phyloP scores from a whole-genome alignment of 2,888 invertebrate genomes.

The Drosophila anceps region DNA sequence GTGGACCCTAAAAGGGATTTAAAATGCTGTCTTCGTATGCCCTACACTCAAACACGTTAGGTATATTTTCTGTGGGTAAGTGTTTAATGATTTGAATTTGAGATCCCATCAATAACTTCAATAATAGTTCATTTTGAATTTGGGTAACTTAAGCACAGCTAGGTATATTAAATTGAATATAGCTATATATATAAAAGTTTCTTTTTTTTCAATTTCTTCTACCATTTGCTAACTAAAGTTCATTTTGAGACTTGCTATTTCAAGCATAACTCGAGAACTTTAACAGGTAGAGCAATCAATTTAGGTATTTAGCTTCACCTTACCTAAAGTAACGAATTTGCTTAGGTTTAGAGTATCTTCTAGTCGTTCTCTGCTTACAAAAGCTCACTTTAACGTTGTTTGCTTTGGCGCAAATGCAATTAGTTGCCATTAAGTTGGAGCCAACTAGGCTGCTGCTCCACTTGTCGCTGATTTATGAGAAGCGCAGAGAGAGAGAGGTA shows the following conservation, averaged over 20 bases:
- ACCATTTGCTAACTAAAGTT: neutral
- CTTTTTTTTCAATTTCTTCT: no score
- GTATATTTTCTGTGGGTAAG: neutral
- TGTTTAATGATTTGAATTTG: neutral
- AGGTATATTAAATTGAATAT: no score
- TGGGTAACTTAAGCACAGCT: no score
- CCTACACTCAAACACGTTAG: neutral
- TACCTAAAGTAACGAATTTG: no score
- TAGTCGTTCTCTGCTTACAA: neutral
- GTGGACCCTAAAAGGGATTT: slow-evolving; percentile 2
- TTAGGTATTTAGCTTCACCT: neutral
- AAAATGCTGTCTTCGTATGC: neutral
- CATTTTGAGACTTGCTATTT: neutral
- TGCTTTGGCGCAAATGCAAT: slow-evolving; percentile 59
- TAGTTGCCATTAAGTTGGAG: slow-evolving; percentile 56
- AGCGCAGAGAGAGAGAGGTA: neutral
- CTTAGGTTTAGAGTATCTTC: neutral
- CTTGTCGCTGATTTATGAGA: slow-evolving; percentile 47
- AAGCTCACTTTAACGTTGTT: neutral
- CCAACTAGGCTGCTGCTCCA: slow-evolving; percentile 57
- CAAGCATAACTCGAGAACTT: neutral
- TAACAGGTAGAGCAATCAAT: neutral
- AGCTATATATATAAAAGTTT: no score
- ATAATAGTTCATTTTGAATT: no score
- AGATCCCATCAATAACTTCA: no score